Base-by-base conservation (phyloP, 2,797 vertebrate species). In the Setipinna tenuifilis region DNA sequence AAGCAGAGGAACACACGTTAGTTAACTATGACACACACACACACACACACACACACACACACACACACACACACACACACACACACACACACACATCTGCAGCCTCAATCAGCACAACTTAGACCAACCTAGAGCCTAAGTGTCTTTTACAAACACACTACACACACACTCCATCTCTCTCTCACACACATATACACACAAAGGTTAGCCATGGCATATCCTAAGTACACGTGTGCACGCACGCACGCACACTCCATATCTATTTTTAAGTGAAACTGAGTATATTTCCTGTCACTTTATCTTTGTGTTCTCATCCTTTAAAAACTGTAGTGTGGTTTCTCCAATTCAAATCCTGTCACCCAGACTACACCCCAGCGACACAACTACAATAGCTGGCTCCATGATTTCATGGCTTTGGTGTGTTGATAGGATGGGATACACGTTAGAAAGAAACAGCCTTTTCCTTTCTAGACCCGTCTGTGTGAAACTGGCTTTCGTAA, bases 101-200 rank as follows among this genome's bases (percentile, higher is more conserved):
- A n/a, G 35, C 35, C 35, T 2, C 35, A 41, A 41, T 41, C 35
- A 41, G 35, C 35, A 41, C 2, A 41, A 41, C 35, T 41, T 41
- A 41, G 5, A 5, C 35, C 35, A 41, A 41, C 35, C 2, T 2
- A 41, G 35, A 41, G 35, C 35, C 35, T 41, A 2, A 2, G 2
- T 41, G 35, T 44, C 31, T 48, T 19, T 23, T 19, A 84, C 87
- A 83, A 81, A 0, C 71, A 58, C 31, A 82, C 46, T 54, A 14
- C 35, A 75, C 68, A 75, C 50, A 82, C 83, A 71, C 85, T 87
- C 21, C 31, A 57, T 71, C 25, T 68, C 2, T 65, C 35, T 14
- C 0, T 54, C 81, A 50, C 82, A 82, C 19, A 28, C 80, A 41
- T 17, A 16, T 9, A 81, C 21, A 23, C 71, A 41, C n/a, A 25